These are phyloP conservation scores for Mormyrus proboscirostris DNA, from an alignment of 2,797 vertebrate genomes.

Conservation along the genomic window DNA sequence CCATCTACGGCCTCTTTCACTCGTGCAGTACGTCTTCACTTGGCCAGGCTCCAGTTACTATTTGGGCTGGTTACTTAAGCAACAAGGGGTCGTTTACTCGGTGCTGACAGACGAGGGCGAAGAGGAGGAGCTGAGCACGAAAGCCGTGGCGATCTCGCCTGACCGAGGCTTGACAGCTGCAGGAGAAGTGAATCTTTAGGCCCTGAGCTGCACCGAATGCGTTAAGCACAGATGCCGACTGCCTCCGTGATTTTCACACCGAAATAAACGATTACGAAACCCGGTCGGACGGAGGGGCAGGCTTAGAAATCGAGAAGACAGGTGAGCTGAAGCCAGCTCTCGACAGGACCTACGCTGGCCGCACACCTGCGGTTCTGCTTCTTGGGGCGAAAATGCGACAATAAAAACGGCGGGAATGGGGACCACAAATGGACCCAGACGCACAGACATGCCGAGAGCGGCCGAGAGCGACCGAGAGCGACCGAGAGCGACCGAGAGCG, in stretches of 20 bases:
- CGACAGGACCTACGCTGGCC: neutral
- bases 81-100: neutral
- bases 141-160: neutral
- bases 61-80: neutral
- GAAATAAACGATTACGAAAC: constrained; percentile 1
- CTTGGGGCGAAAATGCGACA: neutral
- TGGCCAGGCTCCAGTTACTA: neutral
- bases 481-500: neutral
- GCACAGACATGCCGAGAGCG: neutral
- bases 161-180: neutral
- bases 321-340: neutral
- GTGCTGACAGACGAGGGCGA: neutral
- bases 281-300: neutral
- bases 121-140: neutral
- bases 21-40: neutral
- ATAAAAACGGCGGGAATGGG: neutral
- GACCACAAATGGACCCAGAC: neutral
- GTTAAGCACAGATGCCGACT: neutral
- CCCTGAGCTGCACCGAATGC: neutral
- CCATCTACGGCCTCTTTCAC: neutral
- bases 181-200: neutral
- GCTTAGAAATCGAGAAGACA: neutral
- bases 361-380: neutral
- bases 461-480: neutral
- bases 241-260: constrained; percentile 6